Percentiles rank a stretch among this genome's conserved stretches.
These are phyloP conservation scores for Oscheius sp. DNA, from an alignment of 2,888 invertebrate genomes.

Conservation along the genomic window DNA sequence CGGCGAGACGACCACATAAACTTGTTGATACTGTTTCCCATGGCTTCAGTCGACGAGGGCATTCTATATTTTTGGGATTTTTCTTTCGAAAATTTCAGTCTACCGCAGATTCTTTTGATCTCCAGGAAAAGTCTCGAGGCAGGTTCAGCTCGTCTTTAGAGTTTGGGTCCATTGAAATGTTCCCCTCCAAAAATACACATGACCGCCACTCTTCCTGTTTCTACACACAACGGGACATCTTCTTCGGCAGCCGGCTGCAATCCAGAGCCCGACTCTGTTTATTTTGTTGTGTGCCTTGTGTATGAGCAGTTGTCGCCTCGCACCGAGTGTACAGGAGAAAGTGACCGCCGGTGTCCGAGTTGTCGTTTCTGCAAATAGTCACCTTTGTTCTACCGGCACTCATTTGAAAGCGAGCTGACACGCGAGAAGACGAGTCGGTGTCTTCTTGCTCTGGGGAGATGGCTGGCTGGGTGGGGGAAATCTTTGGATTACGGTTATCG, in stretches of 20 bases:
- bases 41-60: background rate
- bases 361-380: slow-evolving; percentile 33
- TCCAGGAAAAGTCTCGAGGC: background rate
- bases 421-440: slow-evolving; percentile 30
- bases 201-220: too few species aligned
- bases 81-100: too few species aligned
- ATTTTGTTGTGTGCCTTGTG: slow-evolving; percentile 4
- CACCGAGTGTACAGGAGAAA: slow-evolving; percentile 31
- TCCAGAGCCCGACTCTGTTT: slow-evolving; percentile 11
- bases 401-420: slow-evolving; percentile 37
- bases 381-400: slow-evolving; percentile 36
- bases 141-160: too few species aligned
- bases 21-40: too few species aligned
- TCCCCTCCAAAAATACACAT: too few species aligned
- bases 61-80: background rate
- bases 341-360: slow-evolving; percentile 31
- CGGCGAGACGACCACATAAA: too few species aligned
- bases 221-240: background rate
- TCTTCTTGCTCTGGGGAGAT: background rate
- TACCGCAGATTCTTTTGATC: background rate
- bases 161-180: too few species aligned
- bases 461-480: background rate
- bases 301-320: slow-evolving; percentile 36
- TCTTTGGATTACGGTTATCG: background rate
- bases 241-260: background rate